Percentiles rank a stretch among this genome's conserved stretches.
Conservation (phyloP, 2,888 invertebrate species). For the Xestoiulus laeticollis region DNA sequence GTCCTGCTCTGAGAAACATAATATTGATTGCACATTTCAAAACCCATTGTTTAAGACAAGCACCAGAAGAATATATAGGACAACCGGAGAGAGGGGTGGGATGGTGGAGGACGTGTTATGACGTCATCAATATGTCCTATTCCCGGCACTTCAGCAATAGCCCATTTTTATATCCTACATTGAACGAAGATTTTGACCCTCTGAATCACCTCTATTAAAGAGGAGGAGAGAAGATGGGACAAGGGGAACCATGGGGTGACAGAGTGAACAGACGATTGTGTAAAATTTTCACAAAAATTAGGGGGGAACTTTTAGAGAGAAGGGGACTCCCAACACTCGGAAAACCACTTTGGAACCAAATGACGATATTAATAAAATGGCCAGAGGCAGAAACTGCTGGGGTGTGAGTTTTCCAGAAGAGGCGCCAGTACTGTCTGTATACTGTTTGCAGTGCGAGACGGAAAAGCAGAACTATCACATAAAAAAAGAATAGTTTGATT, state of each 20-base stretch:
- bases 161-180: not conserved
- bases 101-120: not conserved
- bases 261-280: not conserved
- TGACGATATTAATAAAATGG: slow-evolving; percentile 37
- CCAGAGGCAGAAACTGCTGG: slow-evolving; percentile 1
- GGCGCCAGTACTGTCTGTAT: not conserved
- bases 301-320: not conserved
- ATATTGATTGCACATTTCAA: slow-evolving; percentile 21
- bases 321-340: not conserved
- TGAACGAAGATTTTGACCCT: slow-evolving; percentile 31
- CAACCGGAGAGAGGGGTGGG: not conserved
- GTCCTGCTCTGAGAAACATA: slow-evolving; percentile 23
- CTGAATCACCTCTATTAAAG: slow-evolving; percentile 37
- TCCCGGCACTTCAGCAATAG: not conserved
- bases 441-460: not conserved
- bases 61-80: too few species aligned
- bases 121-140: slow-evolving; percentile 19
- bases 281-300: slow-evolving; percentile 34
- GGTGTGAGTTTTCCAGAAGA: not conserved
- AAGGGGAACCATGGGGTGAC: not conserved
- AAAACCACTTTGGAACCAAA: slow-evolving; percentile 33
- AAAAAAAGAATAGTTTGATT: not conserved
- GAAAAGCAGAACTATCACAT: not conserved
- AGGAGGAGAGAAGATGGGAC: not conserved
- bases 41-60: not conserved